Conservation (phyloP, 2,797 vertebrate genomes). For the Cichlasoma orientale region DNA sequence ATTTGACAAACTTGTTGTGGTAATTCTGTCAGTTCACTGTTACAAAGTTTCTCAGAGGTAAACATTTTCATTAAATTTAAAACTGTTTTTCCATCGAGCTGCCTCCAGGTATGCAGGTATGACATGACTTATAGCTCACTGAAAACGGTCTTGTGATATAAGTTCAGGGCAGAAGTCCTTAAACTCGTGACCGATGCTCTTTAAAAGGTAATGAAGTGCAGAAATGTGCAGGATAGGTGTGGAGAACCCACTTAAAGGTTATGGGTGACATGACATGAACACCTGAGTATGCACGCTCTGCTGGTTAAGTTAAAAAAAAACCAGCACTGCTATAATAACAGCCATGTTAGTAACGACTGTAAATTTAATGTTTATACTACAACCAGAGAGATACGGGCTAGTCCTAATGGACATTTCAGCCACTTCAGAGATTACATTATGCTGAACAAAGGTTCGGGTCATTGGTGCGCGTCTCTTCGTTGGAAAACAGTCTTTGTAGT, state of each 20-base stretch:
- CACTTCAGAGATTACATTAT: neutral
- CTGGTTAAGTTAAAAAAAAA: neutral
- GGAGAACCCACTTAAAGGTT: neutral
- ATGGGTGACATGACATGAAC: neutral
- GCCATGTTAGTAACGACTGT: no score
- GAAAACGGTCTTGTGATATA: neutral
- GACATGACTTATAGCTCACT: neutral
- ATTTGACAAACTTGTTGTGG: neutral
- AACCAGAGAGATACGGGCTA: neutral
- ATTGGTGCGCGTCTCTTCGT: neutral
- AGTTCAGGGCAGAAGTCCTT: neutral
- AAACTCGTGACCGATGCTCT: slow-evolving; percentile 3
- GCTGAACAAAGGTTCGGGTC: neutral
- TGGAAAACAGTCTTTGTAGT: rapidly evolving
- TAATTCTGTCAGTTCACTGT: neutral
- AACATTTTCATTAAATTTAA: neutral
- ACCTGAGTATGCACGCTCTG: neutral
- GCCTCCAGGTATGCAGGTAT: neutral
- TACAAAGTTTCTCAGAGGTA: neutral
- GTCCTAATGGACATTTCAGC: neutral
- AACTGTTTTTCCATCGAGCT: neutral
- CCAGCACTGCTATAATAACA: neutral
- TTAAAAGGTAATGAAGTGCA: neutral
- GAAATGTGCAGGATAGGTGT: neutral
- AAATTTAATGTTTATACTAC: neutral